Conservation (phyloP, 1,140 invertebrate species). For the Parapsyche elsis region DNA sequence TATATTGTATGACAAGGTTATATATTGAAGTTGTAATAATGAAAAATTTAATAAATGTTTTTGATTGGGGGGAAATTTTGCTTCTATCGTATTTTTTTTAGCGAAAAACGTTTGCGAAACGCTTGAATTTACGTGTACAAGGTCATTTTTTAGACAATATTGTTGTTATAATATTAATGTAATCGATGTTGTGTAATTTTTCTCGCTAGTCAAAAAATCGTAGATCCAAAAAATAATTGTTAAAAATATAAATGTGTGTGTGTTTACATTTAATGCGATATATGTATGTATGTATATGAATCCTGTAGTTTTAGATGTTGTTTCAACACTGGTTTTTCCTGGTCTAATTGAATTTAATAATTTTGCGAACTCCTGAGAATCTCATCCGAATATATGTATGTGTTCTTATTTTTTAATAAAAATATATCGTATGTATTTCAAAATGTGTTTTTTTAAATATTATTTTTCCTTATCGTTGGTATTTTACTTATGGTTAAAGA, state of each 20-base stretch:
- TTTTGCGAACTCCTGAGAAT: background rate
- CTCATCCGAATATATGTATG: slow-evolving; percentile 3
- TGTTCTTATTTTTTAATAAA: slow-evolving; percentile 15
- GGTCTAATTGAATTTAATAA: background rate
- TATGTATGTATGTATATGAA: background rate
- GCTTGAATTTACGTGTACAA: slow-evolving; percentile 13
- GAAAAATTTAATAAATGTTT: background rate
- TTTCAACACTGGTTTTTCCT: background rate
- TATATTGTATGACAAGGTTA: background rate
- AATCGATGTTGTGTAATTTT: slow-evolving; percentile 16
- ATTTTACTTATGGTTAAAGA: background rate
- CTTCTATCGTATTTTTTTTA: background rate
- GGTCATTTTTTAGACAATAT: slow-evolving; percentile 8
- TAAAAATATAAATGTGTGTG: background rate
- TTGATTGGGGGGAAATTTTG: background rate
- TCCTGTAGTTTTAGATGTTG: slow-evolving; percentile 1
- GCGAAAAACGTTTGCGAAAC: too few relatives aligned
- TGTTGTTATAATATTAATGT: background rate
- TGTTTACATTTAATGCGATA: too few relatives aligned
- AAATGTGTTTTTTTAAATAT: background rate
- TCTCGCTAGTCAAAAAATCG: background rate
- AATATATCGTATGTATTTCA: background rate
- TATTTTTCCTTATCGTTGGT: background rate
- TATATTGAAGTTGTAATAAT: background rate
- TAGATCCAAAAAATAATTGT: background rate